Percentiles rank a stretch among this genome's conserved stretches.
These are phyloP conservation scores for Drosophila trapezifrons DNA, from an alignment of 1,140 invertebrate genomes.

Conservation along the genomic window DNA sequence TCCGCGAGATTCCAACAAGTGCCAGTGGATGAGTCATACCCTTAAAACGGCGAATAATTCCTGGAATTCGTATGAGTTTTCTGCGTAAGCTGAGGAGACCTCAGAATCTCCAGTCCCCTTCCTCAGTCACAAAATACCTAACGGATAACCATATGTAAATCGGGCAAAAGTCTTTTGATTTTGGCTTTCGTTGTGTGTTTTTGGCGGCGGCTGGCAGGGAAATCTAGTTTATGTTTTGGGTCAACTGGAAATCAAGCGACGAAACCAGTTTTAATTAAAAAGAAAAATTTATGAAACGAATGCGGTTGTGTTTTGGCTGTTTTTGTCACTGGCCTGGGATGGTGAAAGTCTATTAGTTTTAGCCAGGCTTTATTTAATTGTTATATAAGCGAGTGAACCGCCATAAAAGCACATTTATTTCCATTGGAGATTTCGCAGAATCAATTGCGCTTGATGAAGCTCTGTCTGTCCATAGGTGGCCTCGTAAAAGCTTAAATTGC, in stretches of 20 bases:
- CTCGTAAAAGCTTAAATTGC: constrained; percentile 52
- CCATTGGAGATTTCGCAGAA: constrained; percentile 44
- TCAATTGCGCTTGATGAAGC: constrained; percentile 49
- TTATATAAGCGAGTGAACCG: constrained; percentile 56
- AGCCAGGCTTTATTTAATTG: constrained; percentile 40
- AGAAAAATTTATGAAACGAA: constrained; percentile 60
- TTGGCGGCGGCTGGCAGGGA: constrained; percentile 54
- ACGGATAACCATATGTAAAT: constrained; percentile 59
- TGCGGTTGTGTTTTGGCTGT: constrained; percentile 30
- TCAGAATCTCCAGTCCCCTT: constrained; percentile 8
- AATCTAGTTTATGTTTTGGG: constrained; percentile 78
- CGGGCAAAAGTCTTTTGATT: constrained; percentile 42
- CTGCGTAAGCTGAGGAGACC: constrained; percentile 51
- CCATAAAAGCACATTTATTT: constrained; percentile 49
- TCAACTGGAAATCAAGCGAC: constrained; percentile 41
- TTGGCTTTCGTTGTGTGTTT: constrained; percentile 12
- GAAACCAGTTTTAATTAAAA: constrained; percentile 79
- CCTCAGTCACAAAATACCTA: constrained; percentile 15
- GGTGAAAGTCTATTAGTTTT: constrained; percentile 66
- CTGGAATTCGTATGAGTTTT: constrained; percentile 74
- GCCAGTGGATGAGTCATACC: constrained; percentile 52
- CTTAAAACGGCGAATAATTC: constrained; percentile 44
- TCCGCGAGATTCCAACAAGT: constrained; percentile 46
- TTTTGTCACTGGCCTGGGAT: constrained; percentile 22
- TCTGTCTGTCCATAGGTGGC: constrained; percentile 9